Percentiles rank a stretch among this genome's conserved stretches.
Evolutionary conservation across 1,140 invertebrate species (phyloP).

Genomic region (Drosophila bifasciata): DNA sequence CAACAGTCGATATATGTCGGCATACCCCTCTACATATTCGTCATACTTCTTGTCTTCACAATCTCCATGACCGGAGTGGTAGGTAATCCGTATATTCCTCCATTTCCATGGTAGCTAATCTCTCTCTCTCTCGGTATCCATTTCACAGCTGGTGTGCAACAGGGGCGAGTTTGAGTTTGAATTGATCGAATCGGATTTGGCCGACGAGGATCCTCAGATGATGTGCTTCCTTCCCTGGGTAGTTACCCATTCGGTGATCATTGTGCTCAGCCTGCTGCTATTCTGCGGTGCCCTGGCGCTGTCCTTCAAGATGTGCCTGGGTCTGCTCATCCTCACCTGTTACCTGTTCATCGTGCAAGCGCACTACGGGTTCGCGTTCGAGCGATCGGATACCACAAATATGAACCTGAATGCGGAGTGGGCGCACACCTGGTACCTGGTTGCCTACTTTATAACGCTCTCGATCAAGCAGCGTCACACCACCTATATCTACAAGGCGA

Average conservation of each 20-base stretch:
- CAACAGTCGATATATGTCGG: conserved; percentile 10
- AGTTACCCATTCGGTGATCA: conserved; percentile 90
- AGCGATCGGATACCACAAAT: conserved; percentile 91
- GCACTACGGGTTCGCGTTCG: conserved; percentile 85
- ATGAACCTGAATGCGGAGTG: conserved; percentile 77
- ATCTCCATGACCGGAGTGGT: conserved; percentile 29
- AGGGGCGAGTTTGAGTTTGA: conserved; percentile 22
- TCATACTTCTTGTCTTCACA: conserved; percentile 12
- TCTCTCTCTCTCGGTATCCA: no score
- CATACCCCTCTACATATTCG: not conserved
- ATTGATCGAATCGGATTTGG: conserved; percentile 27
- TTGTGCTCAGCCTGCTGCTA: conserved; percentile 90
- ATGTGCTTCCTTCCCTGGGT: conserved; percentile 88
- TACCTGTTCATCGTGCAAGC: conserved; percentile 85
- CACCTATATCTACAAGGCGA: conserved; percentile 31
- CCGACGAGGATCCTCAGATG: not conserved
- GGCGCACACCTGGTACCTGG: conserved; percentile 35
- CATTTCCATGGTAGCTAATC: no score
- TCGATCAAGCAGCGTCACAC: conserved; percentile 29
- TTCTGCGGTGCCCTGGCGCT: conserved; percentile 93
- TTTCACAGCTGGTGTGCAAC: conserved; percentile 24
- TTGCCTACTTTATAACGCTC: conserved; percentile 12
- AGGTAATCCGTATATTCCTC: not conserved
- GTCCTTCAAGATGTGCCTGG: conserved; percentile 88
- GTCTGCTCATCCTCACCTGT: not conserved